Percentiles rank a stretch among this genome's conserved stretches.
phyloP scores from a whole-genome alignment of 2,797 vertebrate genomes.

The Pantherophis alleghaniensis region DNA sequence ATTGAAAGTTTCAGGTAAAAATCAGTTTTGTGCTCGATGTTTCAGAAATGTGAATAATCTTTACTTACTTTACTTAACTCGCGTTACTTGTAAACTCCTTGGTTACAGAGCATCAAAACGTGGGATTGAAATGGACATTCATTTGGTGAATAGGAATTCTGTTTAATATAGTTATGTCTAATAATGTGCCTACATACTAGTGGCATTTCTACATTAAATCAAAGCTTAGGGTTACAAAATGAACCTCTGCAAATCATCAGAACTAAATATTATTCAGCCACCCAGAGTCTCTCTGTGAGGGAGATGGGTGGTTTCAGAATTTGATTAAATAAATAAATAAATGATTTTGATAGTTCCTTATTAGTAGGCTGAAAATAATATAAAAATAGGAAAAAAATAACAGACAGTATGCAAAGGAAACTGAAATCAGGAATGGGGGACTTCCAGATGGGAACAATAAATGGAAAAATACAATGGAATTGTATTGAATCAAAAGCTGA shows the following conservation, averaged over 20 bases:
- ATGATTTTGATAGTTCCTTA: background rate
- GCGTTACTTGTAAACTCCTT: background rate
- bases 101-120: background rate
- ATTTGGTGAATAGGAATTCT: background rate
- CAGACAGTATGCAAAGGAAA: background rate
- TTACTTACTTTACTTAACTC: background rate
- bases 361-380: background rate
- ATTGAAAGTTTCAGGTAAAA: constrained; percentile 91
- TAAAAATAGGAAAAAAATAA: background rate
- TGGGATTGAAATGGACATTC: background rate
- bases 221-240: background rate
- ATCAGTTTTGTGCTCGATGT: background rate
- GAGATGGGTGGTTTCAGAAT: background rate
- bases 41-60: background rate
- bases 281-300: background rate
- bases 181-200: background rate
- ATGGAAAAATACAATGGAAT: background rate
- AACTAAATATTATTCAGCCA: background rate
- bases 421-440: background rate
- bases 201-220: background rate
- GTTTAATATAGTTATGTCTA: background rate
- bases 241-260: background rate
- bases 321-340: background rate
- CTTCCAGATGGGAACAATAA: background rate
- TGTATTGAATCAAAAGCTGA: background rate